Conservation (phyloP, 2,113 vertebrate genomes). For the Oreochromis aureus region DNA sequence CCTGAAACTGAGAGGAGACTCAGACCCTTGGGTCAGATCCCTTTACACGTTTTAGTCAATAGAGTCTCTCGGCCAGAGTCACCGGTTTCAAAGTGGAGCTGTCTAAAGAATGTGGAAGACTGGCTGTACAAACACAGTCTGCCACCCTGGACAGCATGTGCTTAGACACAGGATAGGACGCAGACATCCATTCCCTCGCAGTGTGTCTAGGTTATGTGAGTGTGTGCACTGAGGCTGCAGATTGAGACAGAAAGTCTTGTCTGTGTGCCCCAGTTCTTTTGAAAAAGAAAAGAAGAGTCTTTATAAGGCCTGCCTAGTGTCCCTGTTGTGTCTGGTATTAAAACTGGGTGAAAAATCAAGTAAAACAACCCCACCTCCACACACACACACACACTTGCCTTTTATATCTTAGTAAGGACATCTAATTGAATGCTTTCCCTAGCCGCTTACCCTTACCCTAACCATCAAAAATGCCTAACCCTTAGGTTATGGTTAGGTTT, state of each 20-base stretch:
- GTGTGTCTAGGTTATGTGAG: background rate
- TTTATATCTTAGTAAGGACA: background rate
- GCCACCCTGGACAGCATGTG: constrained; percentile 31
- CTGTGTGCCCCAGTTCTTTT: background rate
- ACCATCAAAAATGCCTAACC: background rate
- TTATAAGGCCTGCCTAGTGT: background rate
- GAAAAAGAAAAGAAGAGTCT: background rate
- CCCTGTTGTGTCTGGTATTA: background rate
- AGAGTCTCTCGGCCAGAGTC: constrained; percentile 31
- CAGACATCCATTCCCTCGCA: constrained; percentile 12
- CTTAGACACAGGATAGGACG: constrained; percentile 13
- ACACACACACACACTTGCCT: background rate
- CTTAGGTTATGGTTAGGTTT: background rate
- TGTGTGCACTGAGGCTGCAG: background rate
- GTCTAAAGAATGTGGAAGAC: constrained; percentile 56
- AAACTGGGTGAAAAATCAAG: background rate
- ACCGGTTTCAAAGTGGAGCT: constrained; percentile 33
- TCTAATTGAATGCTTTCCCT: background rate
- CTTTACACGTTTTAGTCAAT: constrained; percentile 40
- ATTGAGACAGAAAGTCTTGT: background rate
- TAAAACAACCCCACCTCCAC: background rate
- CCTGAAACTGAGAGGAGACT: constrained; percentile 35
- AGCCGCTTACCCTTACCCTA: background rate
- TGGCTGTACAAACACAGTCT: constrained; percentile 57
- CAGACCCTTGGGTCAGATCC: constrained; percentile 52